A percentile compares a stretch with the other conserved stretches of the same genome.
These are phyloP conservation scores for Hylaea fasciaria DNA, from an alignment of 2,888 invertebrate species.

Conservation along the genomic window DNA sequence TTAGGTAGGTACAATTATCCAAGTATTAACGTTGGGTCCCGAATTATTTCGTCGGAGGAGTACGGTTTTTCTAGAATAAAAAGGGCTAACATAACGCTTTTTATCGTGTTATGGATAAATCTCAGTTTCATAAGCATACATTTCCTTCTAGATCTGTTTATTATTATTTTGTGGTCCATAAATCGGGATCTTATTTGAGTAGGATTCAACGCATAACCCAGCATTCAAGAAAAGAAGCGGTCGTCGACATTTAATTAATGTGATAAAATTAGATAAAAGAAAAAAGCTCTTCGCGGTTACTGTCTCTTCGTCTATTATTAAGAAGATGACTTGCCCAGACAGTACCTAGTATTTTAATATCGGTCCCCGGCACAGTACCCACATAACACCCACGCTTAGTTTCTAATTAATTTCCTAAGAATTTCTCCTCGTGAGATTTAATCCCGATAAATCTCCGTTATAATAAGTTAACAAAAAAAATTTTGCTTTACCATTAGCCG, in stretches of 20 bases:
- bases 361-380: conserved; percentile 9
- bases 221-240: conserved; percentile 12
- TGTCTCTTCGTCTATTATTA: conserved; percentile 24
- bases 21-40: too few relatives aligned
- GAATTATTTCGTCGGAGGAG: too few relatives aligned
- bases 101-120: too few relatives aligned
- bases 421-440: conserved; percentile 22
- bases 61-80: too few relatives aligned
- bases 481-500: conserved; percentile 10
- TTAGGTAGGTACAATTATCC: too few relatives aligned
- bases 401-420: conserved; percentile 24
- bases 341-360: conserved; percentile 19
- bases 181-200: too few relatives aligned
- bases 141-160: too few relatives aligned
- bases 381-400: conserved; percentile 16
- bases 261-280: conserved; percentile 29
- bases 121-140: too few relatives aligned
- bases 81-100: too few relatives aligned
- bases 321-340: conserved; percentile 12
- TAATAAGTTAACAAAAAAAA: conserved; percentile 15
- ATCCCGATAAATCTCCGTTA: conserved; percentile 21
- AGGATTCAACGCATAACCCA: too few relatives aligned
- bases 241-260: conserved; percentile 34
- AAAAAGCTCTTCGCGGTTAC: conserved; percentile 5
- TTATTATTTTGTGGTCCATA: too few relatives aligned